These are phyloP conservation scores for Falcunculus frontatus DNA, from an alignment of 2,113 vertebrate genomes.

Conservation along the genomic window DNA sequence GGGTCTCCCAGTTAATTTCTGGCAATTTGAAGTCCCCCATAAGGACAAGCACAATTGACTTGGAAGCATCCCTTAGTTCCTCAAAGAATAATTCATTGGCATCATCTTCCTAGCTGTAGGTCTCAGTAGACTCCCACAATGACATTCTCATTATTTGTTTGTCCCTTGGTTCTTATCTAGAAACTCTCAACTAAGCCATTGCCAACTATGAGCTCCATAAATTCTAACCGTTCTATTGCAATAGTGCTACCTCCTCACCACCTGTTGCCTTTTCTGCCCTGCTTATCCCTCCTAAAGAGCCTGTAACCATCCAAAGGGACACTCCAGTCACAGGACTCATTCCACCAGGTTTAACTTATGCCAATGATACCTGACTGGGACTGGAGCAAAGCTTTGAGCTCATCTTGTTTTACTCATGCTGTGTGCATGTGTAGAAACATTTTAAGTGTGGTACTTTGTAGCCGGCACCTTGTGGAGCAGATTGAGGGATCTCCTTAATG, in stretches of 20 bases:
- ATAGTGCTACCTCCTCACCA: background rate
- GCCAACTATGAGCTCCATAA: background rate
- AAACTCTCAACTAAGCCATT: background rate
- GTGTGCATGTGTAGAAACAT: background rate
- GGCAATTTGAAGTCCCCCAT: background rate
- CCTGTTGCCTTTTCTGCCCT: background rate
- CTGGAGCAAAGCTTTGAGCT: background rate
- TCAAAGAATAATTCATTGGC: background rate
- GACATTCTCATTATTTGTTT: background rate
- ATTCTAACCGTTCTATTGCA: background rate
- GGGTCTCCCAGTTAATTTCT: background rate
- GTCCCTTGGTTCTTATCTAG: background rate
- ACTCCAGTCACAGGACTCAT: background rate
- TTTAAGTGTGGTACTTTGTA: background rate
- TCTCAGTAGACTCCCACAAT: background rate
- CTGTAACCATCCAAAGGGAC: background rate
- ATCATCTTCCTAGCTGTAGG: background rate
- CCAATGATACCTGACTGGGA: background rate
- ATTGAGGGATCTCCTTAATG: background rate
- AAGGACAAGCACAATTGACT: background rate
- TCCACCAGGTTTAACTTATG: accelerated
- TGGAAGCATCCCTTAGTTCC: background rate
- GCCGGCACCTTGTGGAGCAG: background rate
- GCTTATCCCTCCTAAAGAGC: background rate
- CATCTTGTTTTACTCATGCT: background rate